phyloP scores from a whole-genome alignment of 2,888 invertebrate genomes.

The Hypselothyrea guttata region DNA sequence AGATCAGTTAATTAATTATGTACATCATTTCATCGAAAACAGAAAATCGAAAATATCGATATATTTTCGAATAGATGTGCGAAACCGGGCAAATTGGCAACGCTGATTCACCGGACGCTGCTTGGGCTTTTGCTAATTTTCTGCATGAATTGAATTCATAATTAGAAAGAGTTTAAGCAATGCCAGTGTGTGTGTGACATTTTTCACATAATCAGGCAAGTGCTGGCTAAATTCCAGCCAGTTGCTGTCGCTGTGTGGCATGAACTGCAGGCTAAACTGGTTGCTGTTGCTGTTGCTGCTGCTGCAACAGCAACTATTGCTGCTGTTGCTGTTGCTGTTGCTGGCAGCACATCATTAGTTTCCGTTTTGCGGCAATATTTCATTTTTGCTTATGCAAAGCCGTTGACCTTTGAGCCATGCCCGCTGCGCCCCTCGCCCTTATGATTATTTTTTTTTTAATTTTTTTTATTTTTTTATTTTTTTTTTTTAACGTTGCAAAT shows the following conservation, averaged over 20 bases:
- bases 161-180: conserved; percentile 52
- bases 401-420: conserved; percentile 63
- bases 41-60: too few species aligned
- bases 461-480: conserved; percentile 7
- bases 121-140: conserved; percentile 70
- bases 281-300: conserved; percentile 42
- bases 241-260: conserved; percentile 59
- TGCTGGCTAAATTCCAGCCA: conserved; percentile 72
- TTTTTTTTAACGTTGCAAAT: conserved; percentile 41
- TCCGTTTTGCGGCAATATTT: conserved; percentile 80
- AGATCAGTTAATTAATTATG: too few species aligned
- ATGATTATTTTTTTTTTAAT: not conserved
- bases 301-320: conserved; percentile 22
- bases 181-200: conserved; percentile 59
- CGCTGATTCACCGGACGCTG: conserved; percentile 49
- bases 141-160: conserved; percentile 79
- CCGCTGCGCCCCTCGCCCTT: conserved; percentile 1
- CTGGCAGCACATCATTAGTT: conserved; percentile 79
- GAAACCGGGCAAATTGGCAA: too few species aligned
- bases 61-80: too few species aligned
- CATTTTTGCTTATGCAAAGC: conserved; percentile 74
- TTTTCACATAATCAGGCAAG: conserved; percentile 78
- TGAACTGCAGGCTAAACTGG: conserved; percentile 50
- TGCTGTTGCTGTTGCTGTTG: conserved; percentile 27
- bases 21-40: too few species aligned